Evolutionary conservation across 2,797 vertebrate genomes (phyloP).

Genomic region (Tenualosa ilisha): DNA sequence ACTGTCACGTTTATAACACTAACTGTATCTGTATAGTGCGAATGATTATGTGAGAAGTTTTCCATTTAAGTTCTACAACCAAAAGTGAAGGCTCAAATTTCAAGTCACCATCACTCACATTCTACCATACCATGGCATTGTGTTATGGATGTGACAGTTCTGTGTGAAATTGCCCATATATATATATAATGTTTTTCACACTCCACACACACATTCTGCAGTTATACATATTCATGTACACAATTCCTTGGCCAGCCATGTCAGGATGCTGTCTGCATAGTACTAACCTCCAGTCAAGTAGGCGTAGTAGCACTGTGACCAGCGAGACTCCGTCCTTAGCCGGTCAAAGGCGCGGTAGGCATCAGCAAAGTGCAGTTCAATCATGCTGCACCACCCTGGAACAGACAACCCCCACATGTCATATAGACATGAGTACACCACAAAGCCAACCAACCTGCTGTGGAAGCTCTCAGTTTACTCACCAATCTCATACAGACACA

Average conservation of each 20-base stretch:
- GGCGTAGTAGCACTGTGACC: constrained; percentile 98
- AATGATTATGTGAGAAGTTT: too few relatives aligned
- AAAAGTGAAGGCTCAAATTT: too few relatives aligned
- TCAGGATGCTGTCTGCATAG: not conserved
- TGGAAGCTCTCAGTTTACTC: constrained; percentile 39
- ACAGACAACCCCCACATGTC: not conserved
- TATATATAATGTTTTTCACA: too few relatives aligned
- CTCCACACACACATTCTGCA: too few relatives aligned
- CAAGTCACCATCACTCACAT: too few relatives aligned
- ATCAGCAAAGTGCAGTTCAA: constrained; percentile 91
- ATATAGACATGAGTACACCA: not conserved
- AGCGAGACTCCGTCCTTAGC: constrained; percentile 91
- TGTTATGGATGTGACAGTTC: too few relatives aligned
- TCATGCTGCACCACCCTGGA: constrained; percentile 99
- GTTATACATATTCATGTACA: too few relatives aligned
- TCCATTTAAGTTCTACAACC: too few relatives aligned
- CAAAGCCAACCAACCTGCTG: not conserved
- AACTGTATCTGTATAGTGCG: too few relatives aligned
- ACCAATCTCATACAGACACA: constrained; percentile 98
- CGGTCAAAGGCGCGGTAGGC: constrained; percentile 89
- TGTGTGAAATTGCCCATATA: too few relatives aligned
- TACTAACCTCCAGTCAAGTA: constrained; percentile 90
- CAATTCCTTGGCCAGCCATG: not conserved
- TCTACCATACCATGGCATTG: too few relatives aligned
- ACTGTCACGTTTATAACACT: too few relatives aligned